These are phyloP conservation scores for Epinephelus lanceolatus DNA, from an alignment of 2,113 vertebrate genomes.

Conservation along the genomic window DNA sequence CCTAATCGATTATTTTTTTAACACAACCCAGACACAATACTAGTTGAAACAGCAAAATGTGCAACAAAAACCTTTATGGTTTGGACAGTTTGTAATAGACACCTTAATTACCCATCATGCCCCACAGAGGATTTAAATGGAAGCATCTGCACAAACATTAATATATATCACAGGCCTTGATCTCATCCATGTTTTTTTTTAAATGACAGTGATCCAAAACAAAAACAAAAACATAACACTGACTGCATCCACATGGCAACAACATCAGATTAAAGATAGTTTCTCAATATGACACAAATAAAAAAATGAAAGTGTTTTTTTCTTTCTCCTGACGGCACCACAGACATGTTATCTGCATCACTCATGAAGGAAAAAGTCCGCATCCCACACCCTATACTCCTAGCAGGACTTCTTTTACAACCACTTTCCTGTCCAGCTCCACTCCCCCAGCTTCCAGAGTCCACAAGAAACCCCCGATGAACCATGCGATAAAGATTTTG, in stretches of 20 bases:
- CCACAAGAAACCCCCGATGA: slow-evolving; percentile 22
- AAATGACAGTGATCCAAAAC: background rate
- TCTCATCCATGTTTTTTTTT: slow-evolving; percentile 45
- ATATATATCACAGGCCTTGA: background rate
- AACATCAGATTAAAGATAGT: background rate
- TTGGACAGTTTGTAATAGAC: background rate
- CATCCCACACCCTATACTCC: background rate
- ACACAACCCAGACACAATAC: background rate
- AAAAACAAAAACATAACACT: slow-evolving; percentile 10
- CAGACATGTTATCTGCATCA: background rate
- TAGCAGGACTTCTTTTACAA: slow-evolving; percentile 5
- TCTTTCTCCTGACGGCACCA: background rate
- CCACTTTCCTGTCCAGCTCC: slow-evolving; percentile 44
- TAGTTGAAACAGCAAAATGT: background rate
- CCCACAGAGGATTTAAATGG: background rate
- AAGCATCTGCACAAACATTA: slow-evolving; percentile 23
- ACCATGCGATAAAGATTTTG: background rate
- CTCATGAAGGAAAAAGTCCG: background rate
- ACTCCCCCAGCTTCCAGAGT: slow-evolving; percentile 3
- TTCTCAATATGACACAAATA: slow-evolving; percentile 10
- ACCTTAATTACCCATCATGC: background rate
- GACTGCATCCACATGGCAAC: background rate
- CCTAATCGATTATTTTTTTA: background rate
- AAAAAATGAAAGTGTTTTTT: background rate
- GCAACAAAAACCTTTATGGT: slow-evolving; percentile 3